Evolutionary conservation across 2,797 vertebrate species (phyloP).

Genomic region (Podarcis siculus): DNA sequence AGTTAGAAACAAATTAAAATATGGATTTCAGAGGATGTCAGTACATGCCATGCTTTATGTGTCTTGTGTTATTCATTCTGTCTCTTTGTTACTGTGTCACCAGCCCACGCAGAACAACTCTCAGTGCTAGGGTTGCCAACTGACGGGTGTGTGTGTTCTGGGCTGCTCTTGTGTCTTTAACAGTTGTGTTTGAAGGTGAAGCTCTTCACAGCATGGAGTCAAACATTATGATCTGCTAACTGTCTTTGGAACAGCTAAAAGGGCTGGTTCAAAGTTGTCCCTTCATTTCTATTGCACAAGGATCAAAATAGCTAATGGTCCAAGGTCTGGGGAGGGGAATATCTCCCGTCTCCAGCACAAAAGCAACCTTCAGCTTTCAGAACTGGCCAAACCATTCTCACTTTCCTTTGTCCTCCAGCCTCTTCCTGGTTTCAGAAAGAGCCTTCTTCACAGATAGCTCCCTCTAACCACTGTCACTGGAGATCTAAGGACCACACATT

Average conservation of each 20-base stretch:
- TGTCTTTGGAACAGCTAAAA: not conserved
- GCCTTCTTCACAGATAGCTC: not conserved
- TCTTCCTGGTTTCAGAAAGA: not conserved
- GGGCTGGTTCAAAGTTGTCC: not conserved
- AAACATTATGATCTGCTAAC: not conserved
- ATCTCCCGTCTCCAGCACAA: not conserved
- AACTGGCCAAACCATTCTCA: not conserved
- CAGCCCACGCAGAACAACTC: not conserved
- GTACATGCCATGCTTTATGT: not conserved
- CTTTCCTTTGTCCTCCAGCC: not conserved
- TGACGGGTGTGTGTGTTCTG: not conserved
- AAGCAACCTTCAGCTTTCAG: not conserved
- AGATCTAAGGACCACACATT: not conserved
- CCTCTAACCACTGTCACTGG: no score
- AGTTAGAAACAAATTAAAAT: constrained; percentile 28
- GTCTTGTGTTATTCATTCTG: not conserved
- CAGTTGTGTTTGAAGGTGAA: not conserved
- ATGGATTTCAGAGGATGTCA: constrained; percentile 33
- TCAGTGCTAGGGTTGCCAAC: not conserved
- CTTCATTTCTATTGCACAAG: not conserved
- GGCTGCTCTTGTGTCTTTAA: not conserved
- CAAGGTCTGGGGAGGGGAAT: not conserved
- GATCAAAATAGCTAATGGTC: not conserved
- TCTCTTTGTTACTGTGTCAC: not conserved
- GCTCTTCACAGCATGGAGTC: not conserved